phyloP scores from a whole-genome alignment of 2,888 invertebrate genomes.

The Sinohyriopsis cumingii region DNA sequence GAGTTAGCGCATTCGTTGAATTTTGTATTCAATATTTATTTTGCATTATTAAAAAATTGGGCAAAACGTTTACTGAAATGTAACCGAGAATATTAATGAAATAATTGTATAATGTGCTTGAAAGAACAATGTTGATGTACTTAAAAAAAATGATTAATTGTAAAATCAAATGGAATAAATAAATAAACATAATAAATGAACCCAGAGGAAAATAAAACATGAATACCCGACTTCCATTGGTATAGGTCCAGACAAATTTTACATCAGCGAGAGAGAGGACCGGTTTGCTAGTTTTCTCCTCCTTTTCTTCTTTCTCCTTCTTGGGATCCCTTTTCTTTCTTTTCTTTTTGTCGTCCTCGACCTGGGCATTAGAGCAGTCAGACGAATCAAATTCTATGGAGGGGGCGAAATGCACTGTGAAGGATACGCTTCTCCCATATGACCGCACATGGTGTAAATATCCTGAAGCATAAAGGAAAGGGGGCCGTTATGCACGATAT shows the following conservation, averaged over 20 bases:
- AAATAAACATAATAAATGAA: no score
- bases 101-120: no score
- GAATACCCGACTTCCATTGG: constrained; percentile 55
- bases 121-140: no score
- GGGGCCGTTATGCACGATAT: not conserved
- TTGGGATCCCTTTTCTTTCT: constrained; percentile 15
- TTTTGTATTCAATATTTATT: no score
- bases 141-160: no score
- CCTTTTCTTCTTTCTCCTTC: constrained; percentile 5
- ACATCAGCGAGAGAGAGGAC: constrained; percentile 50
- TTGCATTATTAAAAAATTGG: no score
- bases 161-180: no score
- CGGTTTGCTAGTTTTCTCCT: constrained; percentile 4
- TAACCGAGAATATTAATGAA: no score
- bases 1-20: no score
- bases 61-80: no score
- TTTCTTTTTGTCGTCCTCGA: constrained; percentile 10
- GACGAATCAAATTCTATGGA: constrained; percentile 47
- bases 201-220: no score
- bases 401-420: constrained; percentile 64
- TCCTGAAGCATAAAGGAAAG: constrained; percentile 35
- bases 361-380: constrained; percentile 48
- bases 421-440: constrained; percentile 68
- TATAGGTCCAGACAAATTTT: constrained; percentile 61
- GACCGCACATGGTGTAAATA: constrained; percentile 69